Evolutionary conservation across 2,888 invertebrate genomes (phyloP), one percentile per base, ranked within the genome.

Genomic region (Epistrophella euchroma): DNA sequence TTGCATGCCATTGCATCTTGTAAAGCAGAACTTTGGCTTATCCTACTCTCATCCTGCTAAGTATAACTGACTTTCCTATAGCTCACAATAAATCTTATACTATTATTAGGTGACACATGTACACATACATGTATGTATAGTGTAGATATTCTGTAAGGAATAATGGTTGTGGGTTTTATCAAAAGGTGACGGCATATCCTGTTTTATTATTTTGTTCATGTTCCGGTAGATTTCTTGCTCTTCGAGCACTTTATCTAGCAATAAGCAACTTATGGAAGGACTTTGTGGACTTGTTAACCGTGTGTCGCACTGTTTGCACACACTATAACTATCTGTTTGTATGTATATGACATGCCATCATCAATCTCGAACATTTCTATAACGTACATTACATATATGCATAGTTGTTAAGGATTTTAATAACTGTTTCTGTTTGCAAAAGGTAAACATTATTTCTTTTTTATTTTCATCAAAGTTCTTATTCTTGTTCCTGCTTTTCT

Each of bases 331-430:
- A 17, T 5, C 0, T 35, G 35, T 22, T 22, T 32, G 1, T 64
- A 55, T 71, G 58, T 66, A 64, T 25, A 15, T 19, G 74, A 84
- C 66, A 78, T 47, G 40, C 45, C 73, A 70, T 55, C 68, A 68
- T 71, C 70, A 83, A 62, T 83, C 79, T 79, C 74, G 74, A 83
- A 79, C 74, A 56, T 83, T 82, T 77, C 77, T 82, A 74, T 83
- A 35, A 64, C 6, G 64, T 43, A n/a, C 25, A 25, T 25, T 25
- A 25, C 25, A 25, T 25, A 1, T 45, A 52, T 11, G 15, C 66
- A 47, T 32, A 32, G 75, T 70, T 82, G 82, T 66, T 75, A 52
- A 17, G 58, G 75, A 80, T 84, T 84, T 80, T 80, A 84, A 84
- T 84, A 84, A 84, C 71, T 71, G 84, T 71, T 75, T 71, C 43